Evolutionary conservation across 1,140 invertebrate genomes (phyloP), one percentile per base, ranked within the genome.

Genomic region (Battus philenor): DNA sequence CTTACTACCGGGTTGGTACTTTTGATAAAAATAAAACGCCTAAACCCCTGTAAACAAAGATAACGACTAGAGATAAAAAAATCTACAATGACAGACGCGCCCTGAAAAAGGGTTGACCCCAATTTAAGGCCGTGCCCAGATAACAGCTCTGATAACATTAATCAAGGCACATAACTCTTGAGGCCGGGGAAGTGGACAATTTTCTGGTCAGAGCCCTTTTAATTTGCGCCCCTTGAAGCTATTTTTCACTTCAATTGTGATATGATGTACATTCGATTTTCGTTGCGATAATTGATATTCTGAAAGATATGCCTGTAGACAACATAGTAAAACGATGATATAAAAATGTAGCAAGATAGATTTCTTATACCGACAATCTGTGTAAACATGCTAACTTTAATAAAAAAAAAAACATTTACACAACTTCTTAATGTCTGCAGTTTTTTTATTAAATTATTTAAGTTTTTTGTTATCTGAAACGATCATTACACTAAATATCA

Each of bases 91-190:
- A 55, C 54, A 50, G 54, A 56, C 17, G 36, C 36, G 36, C 36
- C 36, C 31, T 45, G 53, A 50, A 62, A 68, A 76, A 73, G 74
- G 71, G 69, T 71, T 79, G 73, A 63, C 72, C 75, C 62, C 57
- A 78, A 78, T 79, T 72, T 63, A 50, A 63, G 57, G 61, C 54
- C 58, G 44, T 43, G 51, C 39, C 58, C 47, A 69, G 74, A 82
- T 82, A 78, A 68, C 56, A 38, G 50, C 36, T 27, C 50, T 75
- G 75, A 80, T 78, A 82, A 76, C 74, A 82, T 82, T 79, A 78
- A 80, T 82, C 78, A 78, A 68, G 68, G 60, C 52, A 63, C 53
- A 61, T 67, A 65, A 59, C 60, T 62, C 47, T 54, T 38, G 56
- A 56, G 41, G 54, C 52, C 45, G 47, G 50, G 13, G 39, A 44